phyloP scores from a whole-genome alignment of 1,140 invertebrate species.

The Temnothorax nylanderi region DNA sequence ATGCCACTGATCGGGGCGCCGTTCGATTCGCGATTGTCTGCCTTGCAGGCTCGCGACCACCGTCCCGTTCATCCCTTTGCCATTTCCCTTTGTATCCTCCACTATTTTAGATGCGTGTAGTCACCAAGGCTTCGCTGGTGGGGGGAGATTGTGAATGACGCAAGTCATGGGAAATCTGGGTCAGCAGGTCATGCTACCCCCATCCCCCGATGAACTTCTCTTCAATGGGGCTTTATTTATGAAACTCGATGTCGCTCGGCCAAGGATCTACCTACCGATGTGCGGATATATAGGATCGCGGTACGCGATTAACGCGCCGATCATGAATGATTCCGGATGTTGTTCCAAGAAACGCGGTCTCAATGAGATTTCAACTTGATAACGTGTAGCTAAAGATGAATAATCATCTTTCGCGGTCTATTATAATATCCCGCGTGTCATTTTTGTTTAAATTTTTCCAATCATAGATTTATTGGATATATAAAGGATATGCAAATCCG shows the following conservation, averaged over 20 bases:
- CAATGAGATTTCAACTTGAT: conserved; percentile 12
- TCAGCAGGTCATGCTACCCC: conserved; percentile 83
- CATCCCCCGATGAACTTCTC: conserved; percentile 79
- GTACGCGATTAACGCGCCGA: background rate
- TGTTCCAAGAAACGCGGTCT: conserved; percentile 2
- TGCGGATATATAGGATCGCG: conserved; percentile 1
- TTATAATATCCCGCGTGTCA: background rate
- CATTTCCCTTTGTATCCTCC: conserved; percentile 48
- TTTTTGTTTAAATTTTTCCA: background rate
- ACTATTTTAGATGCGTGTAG: conserved; percentile 70
- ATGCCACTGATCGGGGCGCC: conserved; percentile 39
- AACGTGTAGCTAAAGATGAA: background rate
- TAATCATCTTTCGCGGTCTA: background rate
- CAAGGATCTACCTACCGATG: conserved; percentile 58
- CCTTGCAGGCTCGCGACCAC: conserved; percentile 45
- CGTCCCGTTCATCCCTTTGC: conserved; percentile 42
- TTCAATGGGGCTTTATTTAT: conserved; percentile 84
- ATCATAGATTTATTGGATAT: background rate
- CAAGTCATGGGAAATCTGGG: conserved; percentile 83
- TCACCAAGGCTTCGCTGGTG: conserved; percentile 68
- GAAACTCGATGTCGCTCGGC: conserved; percentile 74
- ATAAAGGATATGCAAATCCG: background rate
- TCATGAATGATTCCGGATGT: conserved; percentile 42
- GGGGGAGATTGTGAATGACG: conserved; percentile 85
- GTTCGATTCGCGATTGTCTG: conserved; percentile 45